phyloP scores from a whole-genome alignment of 2,888 invertebrate species.

The Drosophila mulleri region DNA sequence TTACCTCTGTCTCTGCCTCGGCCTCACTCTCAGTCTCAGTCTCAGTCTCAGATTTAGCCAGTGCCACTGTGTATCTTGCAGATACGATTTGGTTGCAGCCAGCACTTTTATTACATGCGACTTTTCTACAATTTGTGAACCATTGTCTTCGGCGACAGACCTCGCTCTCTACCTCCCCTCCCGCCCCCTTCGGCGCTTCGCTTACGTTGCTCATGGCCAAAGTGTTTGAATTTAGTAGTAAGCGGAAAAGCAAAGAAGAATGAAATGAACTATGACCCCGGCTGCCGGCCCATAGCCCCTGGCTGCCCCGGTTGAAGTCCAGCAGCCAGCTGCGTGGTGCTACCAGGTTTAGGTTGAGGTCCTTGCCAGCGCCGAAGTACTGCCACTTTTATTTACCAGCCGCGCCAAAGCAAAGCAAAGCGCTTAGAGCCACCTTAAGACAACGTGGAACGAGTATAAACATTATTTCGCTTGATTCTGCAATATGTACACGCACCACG shows the following conservation, averaged over 20 bases:
- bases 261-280: constrained; percentile 78
- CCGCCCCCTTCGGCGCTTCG: background rate
- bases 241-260: constrained; percentile 78
- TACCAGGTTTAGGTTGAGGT: constrained; percentile 32
- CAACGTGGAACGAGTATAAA: constrained; percentile 57
- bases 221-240: constrained; percentile 79
- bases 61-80: constrained; percentile 72
- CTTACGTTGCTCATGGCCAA: constrained; percentile 63
- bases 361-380: constrained; percentile 24
- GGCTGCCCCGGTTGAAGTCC: constrained; percentile 61
- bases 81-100: constrained; percentile 80
- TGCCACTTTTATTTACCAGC: constrained; percentile 71
- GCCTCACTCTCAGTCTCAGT: background rate
- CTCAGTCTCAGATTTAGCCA: background rate
- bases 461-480: constrained; percentile 48
- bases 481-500: constrained; percentile 37
- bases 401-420: constrained; percentile 55
- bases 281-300: constrained; percentile 32
- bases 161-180: background rate
- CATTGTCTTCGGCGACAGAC: constrained; percentile 62
- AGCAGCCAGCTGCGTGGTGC: constrained; percentile 16
- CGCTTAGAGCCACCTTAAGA: constrained; percentile 71
- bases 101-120: constrained; percentile 79
- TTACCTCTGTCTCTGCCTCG: constrained; percentile 1
- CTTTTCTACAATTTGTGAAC: constrained; percentile 78